Conservation (phyloP, 2,888 invertebrate genomes). For the Ectobius pallidus region DNA sequence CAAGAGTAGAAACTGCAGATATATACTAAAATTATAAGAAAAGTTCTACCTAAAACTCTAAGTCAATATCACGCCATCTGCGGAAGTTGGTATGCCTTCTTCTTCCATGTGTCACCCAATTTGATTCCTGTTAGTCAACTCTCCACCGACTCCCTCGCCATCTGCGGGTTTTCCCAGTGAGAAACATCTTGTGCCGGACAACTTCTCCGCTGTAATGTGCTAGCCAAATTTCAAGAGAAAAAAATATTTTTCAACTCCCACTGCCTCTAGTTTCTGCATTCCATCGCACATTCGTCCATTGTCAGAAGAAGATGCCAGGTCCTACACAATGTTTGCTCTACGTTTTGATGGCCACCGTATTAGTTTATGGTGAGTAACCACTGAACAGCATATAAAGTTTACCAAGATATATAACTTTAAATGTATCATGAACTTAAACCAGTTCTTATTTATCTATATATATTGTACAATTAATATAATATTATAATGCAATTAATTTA, state of each 20-base stretch:
- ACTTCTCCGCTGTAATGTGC: neutral
- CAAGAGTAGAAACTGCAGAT: too few species aligned
- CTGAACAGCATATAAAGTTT: too few species aligned
- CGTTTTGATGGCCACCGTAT: neutral
- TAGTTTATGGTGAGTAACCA: constrained; percentile 15
- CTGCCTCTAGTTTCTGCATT: neutral
- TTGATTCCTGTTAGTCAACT: neutral
- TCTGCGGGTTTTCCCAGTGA: neutral
- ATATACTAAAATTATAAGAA: too few species aligned
- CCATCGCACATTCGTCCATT: neutral
- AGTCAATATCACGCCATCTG: too few species aligned
- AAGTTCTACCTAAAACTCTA: too few species aligned
- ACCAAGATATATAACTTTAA: too few species aligned
- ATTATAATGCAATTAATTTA: too few species aligned
- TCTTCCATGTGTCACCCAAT: neutral
- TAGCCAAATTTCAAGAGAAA: neutral
- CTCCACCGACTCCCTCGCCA: neutral
- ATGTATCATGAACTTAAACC: too few species aligned
- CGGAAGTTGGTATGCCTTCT: too few species aligned
- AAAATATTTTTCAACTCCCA: neutral
- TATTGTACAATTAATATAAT: too few species aligned
- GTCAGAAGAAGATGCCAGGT: neutral
- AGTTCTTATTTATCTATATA: too few species aligned
- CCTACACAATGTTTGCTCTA: constrained; percentile 5
- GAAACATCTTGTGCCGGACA: neutral